Evolutionary conservation across 1,140 invertebrate species (phyloP).

Genomic region (Calephelis nemesis): DNA sequence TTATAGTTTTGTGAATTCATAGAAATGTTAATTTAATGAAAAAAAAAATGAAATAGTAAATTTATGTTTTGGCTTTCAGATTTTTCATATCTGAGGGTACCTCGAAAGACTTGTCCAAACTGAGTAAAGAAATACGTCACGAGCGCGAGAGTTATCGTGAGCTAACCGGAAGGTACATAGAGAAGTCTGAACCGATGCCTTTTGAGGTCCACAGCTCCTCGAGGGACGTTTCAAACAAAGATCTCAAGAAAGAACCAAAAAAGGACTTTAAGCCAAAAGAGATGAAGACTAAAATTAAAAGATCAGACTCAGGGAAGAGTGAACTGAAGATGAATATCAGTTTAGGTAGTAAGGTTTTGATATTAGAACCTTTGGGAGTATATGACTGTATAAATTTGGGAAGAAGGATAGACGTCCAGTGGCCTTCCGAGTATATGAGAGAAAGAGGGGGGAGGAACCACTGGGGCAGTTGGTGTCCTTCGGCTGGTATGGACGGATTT

Average conservation of each 20-base stretch:
- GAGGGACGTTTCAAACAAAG: constrained; percentile 60
- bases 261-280: constrained; percentile 63
- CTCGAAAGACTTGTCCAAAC: constrained; percentile 70
- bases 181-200: constrained; percentile 59
- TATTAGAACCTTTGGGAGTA: constrained; percentile 80
- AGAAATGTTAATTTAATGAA: too few relatives aligned
- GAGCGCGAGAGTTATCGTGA: constrained; percentile 73
- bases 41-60: background rate
- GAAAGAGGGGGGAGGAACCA: constrained; percentile 89
- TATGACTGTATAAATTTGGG: constrained; percentile 95
- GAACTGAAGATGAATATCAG: constrained; percentile 76
- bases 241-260: constrained; percentile 61
- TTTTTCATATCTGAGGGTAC: constrained; percentile 69
- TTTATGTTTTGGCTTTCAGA: constrained; percentile 34
- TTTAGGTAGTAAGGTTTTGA: constrained; percentile 79
- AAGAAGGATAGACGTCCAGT: constrained; percentile 92
- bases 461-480: constrained; percentile 94
- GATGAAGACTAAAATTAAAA: constrained; percentile 70
- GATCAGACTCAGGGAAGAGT: constrained; percentile 73
- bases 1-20: too few relatives aligned
- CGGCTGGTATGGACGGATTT: constrained; percentile 93
- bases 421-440: constrained; percentile 94
- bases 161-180: constrained; percentile 72
- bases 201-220: constrained; percentile 64
- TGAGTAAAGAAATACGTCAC: constrained; percentile 72